Evolutionary conservation across 2,113 vertebrate genomes (phyloP), one percentile per base, ranked within the genome.

Genomic region (Oncorhynchus keta): DNA sequence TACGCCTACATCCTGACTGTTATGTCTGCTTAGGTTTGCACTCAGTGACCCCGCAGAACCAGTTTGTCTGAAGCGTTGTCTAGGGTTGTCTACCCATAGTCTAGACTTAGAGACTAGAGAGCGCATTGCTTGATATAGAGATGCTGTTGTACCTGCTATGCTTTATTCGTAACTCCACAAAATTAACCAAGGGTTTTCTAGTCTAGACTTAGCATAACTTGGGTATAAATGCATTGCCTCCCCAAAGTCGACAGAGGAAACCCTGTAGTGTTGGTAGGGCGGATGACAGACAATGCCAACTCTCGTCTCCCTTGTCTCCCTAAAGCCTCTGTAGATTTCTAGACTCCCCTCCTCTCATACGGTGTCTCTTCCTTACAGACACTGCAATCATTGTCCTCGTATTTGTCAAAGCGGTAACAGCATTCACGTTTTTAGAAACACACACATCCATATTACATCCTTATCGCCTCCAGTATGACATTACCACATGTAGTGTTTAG

Each of bases 301-400:
- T 87, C 90, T 89, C 88, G 84, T 90, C 73, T 20, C 26, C 28
- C 30, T 35, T 18, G 16, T 11, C 13, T 5, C 65, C 26, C 32
- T 20, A 39, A 84, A 75, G 80, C 73, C 22, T 69, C 78, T 86
- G 87, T 89, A 86, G 51, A 55, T 55, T 87, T 88, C 91, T 88
- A 89, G 79, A 76, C 81, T 74, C 74, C 70, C 77, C 66, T 55
- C 4, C 75, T 88, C 82, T 89, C 87, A 86, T 90, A 86, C 86
- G 81, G 83, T 77, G 45, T 68, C 32, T 26, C 68, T 48, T 39
- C 68, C 76, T 68, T 87, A 32, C 84, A 86, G 86, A 91, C 92
- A 89, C 88, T 87, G 81, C 90, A 92, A 91, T 91, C 87, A 89
- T 88, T 89, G 90, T 91, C 86, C 82, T 55, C 16, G 5, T 69